Evolutionary conservation across 2,888 invertebrate species (phyloP).

Genomic region (Tricholauxania praeusta): DNA sequence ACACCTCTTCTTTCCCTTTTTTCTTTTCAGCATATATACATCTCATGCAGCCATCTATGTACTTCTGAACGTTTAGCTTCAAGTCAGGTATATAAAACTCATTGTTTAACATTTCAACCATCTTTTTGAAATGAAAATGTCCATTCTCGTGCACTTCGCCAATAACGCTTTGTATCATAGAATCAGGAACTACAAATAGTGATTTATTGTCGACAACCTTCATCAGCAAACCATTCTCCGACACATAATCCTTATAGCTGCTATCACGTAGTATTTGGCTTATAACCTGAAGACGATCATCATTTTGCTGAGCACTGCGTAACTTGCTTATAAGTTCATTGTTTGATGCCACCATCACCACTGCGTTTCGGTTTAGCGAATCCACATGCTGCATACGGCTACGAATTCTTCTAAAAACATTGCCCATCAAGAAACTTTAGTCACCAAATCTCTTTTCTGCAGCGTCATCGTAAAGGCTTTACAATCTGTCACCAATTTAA

Average conservation of each 20-base stretch:
- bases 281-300: background rate
- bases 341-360: background rate
- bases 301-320: background rate
- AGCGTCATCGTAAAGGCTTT: slow-evolving; percentile 42
- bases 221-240: slow-evolving; percentile 20
- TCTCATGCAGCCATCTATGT: slow-evolving; percentile 24
- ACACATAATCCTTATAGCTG: background rate
- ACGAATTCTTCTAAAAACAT: slow-evolving; percentile 40
- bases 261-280: background rate
- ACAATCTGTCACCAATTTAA: slow-evolving; percentile 40
- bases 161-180: slow-evolving; percentile 33
- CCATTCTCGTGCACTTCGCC: slow-evolving; percentile 29
- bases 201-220: slow-evolving; percentile 31
- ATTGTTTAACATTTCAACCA: slow-evolving; percentile 32
- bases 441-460: slow-evolving; percentile 37
- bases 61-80: background rate
- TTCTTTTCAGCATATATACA: slow-evolving; percentile 33
- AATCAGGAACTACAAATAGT: slow-evolving; percentile 34
- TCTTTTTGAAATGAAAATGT: slow-evolving; percentile 31
- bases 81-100: slow-evolving; percentile 33
- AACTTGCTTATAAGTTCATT: background rate
- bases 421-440: slow-evolving; percentile 38
- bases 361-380: slow-evolving; percentile 34
- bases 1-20: slow-evolving; percentile 26
- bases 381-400: slow-evolving; percentile 42